These are phyloP conservation scores for Dendrophyllia cribrosa DNA, from an alignment of 64 coral and sea anemone genomes.

Conservation along the genomic window DNA sequence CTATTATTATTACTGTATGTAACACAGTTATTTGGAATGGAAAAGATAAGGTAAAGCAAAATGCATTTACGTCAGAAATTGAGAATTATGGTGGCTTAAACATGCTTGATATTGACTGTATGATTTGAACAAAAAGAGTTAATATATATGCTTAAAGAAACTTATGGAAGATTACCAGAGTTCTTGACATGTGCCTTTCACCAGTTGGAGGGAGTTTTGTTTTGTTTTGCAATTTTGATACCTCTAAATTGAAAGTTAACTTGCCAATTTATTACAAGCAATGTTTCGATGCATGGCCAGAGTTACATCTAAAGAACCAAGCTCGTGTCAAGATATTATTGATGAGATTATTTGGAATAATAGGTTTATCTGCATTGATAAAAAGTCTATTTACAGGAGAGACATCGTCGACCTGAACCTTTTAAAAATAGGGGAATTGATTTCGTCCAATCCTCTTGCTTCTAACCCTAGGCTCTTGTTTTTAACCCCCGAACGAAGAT, in stretches of 20 bases:
- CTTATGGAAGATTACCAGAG: neutral
- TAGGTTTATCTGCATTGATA: neutral
- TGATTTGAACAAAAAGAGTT: conserved; percentile 16
- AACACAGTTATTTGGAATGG: conserved; percentile 67
- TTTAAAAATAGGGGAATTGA: neutral
- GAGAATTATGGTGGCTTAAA: conserved; percentile 54
- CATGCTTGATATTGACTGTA: conserved; percentile 40
- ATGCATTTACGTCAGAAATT: neutral
- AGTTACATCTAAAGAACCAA: neutral
- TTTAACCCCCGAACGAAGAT: neutral
- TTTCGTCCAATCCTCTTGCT: neutral
- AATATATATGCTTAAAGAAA: conserved; percentile 26
- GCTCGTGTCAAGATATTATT: too few relatives aligned
- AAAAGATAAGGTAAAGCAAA: conserved; percentile 52
- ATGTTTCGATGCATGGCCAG: conserved; percentile 26
- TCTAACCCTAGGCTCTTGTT: too few relatives aligned
- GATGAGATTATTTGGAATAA: too few relatives aligned
- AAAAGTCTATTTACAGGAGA: neutral
- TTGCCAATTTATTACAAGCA: conserved; percentile 28
- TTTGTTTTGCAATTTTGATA: conserved; percentile 33
- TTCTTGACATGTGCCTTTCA: neutral
- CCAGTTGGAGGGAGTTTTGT: conserved; percentile 12
- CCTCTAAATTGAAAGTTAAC: conserved; percentile 12
- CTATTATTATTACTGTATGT: too few relatives aligned
- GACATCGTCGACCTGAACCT: neutral